Evolutionary conservation across 2,888 invertebrate species (phyloP), one percentile per base, ranked within the genome.

Genomic region (Pseudoips prasinana): DNA sequence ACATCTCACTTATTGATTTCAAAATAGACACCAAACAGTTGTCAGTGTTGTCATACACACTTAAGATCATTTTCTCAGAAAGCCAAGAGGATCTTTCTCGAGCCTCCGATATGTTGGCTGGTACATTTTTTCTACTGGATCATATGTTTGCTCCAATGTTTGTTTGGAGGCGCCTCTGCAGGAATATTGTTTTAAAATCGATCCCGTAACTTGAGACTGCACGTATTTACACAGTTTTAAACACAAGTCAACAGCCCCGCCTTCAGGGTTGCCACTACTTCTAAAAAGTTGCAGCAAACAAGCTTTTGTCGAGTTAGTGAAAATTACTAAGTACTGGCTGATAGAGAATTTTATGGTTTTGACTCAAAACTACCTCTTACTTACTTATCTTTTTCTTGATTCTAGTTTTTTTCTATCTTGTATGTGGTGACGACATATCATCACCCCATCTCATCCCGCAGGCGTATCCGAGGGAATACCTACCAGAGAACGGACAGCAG

Each of bases 201-300:
- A 78, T 78, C 73, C 59, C 55, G 70, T 64, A 72, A 84, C 73
- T 57, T 45, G 73, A 83, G 63, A 67, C 52, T 35, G 42, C 46
- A 54, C 35, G 41, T 84, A 67, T 85, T 83, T 83, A 73, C 78
- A 64, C 73, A 73, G 81, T 80, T 84, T 84, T 74, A 82, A 82
- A 83, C 73, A 80, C 73, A 72, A 71, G 77, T 72, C 75, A 73
- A 69, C 76, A 69, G 43, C 52, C 42, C 49, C 34, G 40, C 32
- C 32, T 14, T 5, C 7, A 73, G 74, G 74, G 75, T 30, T 73
- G 66, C 0, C 52, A 40, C 14, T 33, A 33, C 6, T 8, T 8
- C n/a, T n/a, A n/a, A n/a, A n/a, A n/a, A n/a, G n/a, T n/a, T n/a
- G n/a, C n/a, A n/a, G n/a, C n/a, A n/a, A n/a, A n/a, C n/a, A n/a